Conservation (phyloP, 2,797 vertebrate species). For the Anas bernieri region DNA sequence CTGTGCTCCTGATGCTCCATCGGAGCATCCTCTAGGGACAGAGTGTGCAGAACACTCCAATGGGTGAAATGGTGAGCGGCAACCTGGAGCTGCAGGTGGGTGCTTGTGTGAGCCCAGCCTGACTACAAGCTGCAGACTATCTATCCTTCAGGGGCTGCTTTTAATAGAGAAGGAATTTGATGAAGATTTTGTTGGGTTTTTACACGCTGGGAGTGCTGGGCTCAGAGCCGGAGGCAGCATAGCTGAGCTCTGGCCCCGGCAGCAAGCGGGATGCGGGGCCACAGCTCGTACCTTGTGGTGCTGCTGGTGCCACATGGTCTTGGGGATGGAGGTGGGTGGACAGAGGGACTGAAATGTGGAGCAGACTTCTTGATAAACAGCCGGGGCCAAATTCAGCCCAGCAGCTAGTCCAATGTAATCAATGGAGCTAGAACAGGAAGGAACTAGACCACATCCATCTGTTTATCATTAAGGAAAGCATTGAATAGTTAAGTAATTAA, state of each 20-base stretch:
- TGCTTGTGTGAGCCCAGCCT: neutral
- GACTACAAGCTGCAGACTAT: neutral
- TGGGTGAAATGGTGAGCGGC: neutral
- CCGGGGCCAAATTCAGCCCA: conserved; percentile 54
- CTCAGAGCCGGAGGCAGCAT: neutral
- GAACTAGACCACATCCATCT: conserved; percentile 61
- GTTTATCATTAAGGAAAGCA: conserved; percentile 57
- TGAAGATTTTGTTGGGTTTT: neutral
- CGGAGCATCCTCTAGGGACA: neutral
- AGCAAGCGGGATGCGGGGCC: neutral
- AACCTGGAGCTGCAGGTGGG: neutral
- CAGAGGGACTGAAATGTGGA: conserved; percentile 20
- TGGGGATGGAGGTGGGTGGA: conserved; percentile 35
- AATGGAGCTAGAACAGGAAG: conserved; percentile 65
- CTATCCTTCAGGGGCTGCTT: neutral
- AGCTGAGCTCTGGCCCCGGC: neutral
- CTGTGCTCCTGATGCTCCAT: accelerated
- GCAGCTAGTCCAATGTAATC: conserved; percentile 33
- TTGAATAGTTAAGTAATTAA: conserved; percentile 61
- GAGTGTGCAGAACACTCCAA: neutral
- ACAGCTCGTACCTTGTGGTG: neutral
- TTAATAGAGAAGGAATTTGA: neutral
- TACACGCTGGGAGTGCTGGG: neutral
- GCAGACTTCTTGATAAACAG: conserved; percentile 56
- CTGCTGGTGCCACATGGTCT: neutral